Conservation (phyloP, 2,888 invertebrate species). For the Fissipunctia ypsillon region DNA sequence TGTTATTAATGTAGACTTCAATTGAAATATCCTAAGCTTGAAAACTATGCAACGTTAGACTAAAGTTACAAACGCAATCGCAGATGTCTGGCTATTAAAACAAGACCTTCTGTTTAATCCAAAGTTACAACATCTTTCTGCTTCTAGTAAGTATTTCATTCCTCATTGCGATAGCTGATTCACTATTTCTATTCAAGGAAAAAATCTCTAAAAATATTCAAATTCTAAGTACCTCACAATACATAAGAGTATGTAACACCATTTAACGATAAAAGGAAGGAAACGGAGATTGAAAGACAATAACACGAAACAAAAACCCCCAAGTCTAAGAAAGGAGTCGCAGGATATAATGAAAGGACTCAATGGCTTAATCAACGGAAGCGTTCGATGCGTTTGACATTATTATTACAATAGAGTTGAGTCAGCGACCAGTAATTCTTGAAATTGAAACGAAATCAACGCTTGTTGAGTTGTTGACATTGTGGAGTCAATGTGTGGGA, state of each 20-base stretch:
- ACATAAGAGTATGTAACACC: slow-evolving; percentile 24
- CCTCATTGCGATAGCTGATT: slow-evolving; percentile 1
- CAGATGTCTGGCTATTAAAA: no score
- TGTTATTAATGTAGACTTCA: no score
- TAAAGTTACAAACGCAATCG: no score
- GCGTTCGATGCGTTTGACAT: slow-evolving; percentile 54
- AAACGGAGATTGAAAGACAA: slow-evolving; percentile 59
- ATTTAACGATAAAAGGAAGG: slow-evolving; percentile 60
- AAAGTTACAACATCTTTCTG: no score
- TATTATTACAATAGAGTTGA: slow-evolving; percentile 65
- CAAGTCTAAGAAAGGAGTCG: slow-evolving; percentile 59
- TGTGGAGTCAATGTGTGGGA: slow-evolving; percentile 43
- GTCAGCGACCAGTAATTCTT: slow-evolving; percentile 61
- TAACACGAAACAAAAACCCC: slow-evolving; percentile 45
- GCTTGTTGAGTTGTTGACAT: slow-evolving; percentile 41
- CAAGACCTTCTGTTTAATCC: no score
- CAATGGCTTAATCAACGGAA: slow-evolving; percentile 71
- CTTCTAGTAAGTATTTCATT: neutral
- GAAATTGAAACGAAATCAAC: slow-evolving; percentile 62
- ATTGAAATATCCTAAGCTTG: no score
- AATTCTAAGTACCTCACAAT: slow-evolving; percentile 15
- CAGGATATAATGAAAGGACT: slow-evolving; percentile 67
- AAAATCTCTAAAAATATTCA: neutral
- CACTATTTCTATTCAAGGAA: neutral
- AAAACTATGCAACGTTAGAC: no score